Conservation (phyloP, 2,113 vertebrate species). For the Xyrauchen texanus region DNA sequence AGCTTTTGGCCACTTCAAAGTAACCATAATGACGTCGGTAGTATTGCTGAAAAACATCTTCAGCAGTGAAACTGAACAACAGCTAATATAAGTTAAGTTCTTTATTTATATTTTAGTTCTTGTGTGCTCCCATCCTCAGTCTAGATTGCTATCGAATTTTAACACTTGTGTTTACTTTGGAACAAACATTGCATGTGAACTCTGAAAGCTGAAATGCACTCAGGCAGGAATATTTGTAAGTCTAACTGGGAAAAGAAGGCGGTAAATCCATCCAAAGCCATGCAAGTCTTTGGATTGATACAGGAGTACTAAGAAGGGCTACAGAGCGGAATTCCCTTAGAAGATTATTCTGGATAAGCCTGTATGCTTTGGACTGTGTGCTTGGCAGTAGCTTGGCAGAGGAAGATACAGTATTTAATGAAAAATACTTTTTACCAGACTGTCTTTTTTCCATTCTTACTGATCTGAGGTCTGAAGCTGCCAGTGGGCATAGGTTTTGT, state of each 20-base stretch:
- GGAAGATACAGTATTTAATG: conserved; percentile 36
- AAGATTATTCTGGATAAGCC: conserved; percentile 46
- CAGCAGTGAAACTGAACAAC: background rate
- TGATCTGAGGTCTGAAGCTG: conserved; percentile 59
- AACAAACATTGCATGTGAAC: conserved; percentile 10
- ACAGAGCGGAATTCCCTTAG: conserved; percentile 42
- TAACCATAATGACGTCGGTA: conserved; percentile 7
- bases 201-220: conserved; percentile 31
- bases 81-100: background rate
- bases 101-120: background rate
- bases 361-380: conserved; percentile 39
- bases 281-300: conserved; percentile 26
- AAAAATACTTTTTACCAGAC: conserved; percentile 54
- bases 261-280: conserved; percentile 34
- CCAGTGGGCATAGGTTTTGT: conserved; percentile 50
- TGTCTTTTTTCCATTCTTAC: conserved; percentile 40
- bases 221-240: conserved; percentile 42
- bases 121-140: background rate
- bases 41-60: background rate
- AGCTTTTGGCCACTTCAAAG: background rate
- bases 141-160: background rate
- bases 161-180: conserved; percentile 15
- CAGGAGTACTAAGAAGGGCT: conserved; percentile 19
- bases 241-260: conserved; percentile 29
- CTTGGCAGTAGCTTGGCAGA: conserved; percentile 48